These are phyloP conservation scores for Rhizoglyphus robini DNA, from an alignment of 1,140 invertebrate genomes.

Conservation along the genomic window DNA sequence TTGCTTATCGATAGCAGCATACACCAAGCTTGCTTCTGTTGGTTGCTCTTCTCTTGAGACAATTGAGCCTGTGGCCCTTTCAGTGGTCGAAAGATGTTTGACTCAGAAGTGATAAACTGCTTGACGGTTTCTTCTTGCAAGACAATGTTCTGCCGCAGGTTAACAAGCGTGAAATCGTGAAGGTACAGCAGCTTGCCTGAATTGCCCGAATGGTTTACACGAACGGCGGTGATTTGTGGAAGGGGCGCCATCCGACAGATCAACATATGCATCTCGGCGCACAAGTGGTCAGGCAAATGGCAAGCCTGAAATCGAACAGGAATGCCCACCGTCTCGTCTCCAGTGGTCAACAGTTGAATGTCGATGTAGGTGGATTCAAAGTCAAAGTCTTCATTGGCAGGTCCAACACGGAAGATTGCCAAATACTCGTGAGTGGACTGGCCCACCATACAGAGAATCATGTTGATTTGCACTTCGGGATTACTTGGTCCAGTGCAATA, in stretches of 20 bases:
- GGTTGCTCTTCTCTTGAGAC: neutral
- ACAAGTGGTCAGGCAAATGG: neutral
- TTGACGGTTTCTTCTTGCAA: neutral
- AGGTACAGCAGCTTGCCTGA: neutral
- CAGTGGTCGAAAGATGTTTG: neutral
- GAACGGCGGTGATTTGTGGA: neutral
- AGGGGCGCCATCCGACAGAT: neutral
- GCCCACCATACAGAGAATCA: neutral
- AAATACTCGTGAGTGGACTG: neutral
- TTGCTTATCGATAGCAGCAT: neutral
- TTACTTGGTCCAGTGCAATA: neutral
- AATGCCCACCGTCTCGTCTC: neutral
- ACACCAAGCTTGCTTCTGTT: neutral
- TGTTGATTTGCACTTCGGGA: neutral
- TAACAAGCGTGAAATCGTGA: neutral
- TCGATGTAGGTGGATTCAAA: neutral
- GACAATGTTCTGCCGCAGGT: neutral
- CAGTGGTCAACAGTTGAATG: neutral
- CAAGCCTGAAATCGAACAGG: neutral
- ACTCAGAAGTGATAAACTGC: neutral
- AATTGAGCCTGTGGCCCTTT: neutral
- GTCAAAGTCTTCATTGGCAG: neutral
- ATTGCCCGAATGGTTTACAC: neutral
- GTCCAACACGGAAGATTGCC: slow-evolving; percentile 3
- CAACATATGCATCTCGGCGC: neutral